phyloP scores from a whole-genome alignment of 2,888 invertebrate genomes.

The Xiphydria camelus region DNA sequence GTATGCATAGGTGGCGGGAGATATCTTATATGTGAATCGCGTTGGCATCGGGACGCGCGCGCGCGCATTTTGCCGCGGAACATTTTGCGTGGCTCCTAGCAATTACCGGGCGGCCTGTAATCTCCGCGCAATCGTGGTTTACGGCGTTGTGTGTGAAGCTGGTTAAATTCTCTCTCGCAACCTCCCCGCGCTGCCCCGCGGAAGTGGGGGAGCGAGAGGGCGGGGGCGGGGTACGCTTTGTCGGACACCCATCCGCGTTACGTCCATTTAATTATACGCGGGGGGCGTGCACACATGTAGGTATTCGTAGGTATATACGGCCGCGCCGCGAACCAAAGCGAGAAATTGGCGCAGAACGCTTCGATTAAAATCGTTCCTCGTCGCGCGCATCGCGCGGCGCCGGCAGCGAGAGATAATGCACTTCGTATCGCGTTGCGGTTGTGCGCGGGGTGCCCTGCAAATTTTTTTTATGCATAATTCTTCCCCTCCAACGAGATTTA shows the following conservation, averaged over 20 bases:
- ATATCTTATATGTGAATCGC: no score
- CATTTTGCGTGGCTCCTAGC: constrained; percentile 43
- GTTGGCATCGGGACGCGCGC: neutral
- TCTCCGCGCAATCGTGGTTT: constrained; percentile 53
- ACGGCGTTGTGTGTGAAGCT: constrained; percentile 35
- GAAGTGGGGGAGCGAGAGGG: constrained; percentile 18
- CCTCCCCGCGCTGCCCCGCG: constrained; percentile 7
- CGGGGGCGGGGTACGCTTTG: constrained; percentile 35
- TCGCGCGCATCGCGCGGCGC: no score
- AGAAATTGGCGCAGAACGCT: neutral
- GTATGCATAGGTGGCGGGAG: no score
- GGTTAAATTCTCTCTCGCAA: constrained; percentile 34
- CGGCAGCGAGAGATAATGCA: no score
- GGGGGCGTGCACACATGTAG: constrained; percentile 3
- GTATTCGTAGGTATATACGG: no score
- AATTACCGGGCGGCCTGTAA: constrained; percentile 53
- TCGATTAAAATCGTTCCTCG: neutral
- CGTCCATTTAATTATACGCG: constrained; percentile 34
- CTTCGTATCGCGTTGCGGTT: no score
- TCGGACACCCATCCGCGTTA: constrained; percentile 22
- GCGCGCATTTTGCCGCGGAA: constrained; percentile 34
- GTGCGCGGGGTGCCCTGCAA: no score
- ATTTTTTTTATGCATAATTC: no score
- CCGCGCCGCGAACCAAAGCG: no score
- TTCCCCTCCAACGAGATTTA: no score